phyloP scores from a whole-genome alignment of 2,113 vertebrate species.

The Serilophus lunatus region DNA sequence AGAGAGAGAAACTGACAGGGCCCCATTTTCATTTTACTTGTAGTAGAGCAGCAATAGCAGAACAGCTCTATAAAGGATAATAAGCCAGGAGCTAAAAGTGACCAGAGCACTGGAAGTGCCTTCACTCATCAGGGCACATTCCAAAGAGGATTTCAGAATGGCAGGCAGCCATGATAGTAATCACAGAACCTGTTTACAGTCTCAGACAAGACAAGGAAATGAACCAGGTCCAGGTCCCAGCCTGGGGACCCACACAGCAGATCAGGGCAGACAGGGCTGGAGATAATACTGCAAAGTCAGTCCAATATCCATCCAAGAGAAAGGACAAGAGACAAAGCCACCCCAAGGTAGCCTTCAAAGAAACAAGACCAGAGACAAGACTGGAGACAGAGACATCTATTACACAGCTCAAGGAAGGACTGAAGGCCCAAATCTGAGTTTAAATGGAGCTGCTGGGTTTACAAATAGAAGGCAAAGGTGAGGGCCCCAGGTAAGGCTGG shows the following conservation, averaged over 20 bases:
- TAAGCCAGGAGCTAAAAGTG: neutral
- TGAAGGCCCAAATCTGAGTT: fast-evolving
- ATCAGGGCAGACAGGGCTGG: neutral
- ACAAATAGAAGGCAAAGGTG: neutral
- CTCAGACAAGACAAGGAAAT: neutral
- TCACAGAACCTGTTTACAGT: neutral
- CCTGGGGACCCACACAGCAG: neutral
- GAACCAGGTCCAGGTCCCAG: neutral
- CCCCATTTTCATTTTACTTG: neutral
- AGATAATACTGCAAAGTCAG: neutral
- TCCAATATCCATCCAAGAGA: neutral
- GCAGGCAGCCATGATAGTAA: neutral
- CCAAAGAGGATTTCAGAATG: fast-evolving
- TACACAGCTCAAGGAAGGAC: neutral
- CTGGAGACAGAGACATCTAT: fast-evolving
- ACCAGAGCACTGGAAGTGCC: neutral
- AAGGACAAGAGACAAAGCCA: neutral
- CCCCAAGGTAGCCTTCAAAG: neutral
- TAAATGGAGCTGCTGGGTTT: neutral
- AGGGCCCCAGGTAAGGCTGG: neutral
- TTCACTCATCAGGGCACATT: neutral
- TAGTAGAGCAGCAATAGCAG: neutral
- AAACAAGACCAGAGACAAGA: neutral
- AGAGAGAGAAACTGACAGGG: neutral
- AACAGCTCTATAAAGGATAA: neutral